A percentile compares a stretch with the other conserved stretches of the same genome.
Evolutionary conservation across 2,113 vertebrate genomes (phyloP).

Genomic region (Anarrhichthys ocellatus): DNA sequence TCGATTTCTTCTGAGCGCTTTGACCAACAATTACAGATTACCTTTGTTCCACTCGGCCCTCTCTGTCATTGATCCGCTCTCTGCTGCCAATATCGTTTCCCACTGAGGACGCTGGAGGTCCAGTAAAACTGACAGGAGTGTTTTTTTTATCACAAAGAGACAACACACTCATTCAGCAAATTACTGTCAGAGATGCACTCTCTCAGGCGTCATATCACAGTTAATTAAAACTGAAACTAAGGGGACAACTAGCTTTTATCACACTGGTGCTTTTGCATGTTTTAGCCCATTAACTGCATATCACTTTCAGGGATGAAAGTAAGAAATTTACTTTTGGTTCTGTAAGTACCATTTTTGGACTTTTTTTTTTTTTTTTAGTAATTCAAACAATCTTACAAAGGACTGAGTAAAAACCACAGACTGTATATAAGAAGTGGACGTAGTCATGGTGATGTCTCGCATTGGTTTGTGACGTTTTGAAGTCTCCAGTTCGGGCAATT

Average conservation of each 20-base stretch:
- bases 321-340: too few relatives aligned
- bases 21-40: slow-evolving; percentile 20
- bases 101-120: slow-evolving; percentile 3
- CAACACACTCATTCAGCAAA: neutral
- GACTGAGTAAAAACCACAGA: too few relatives aligned
- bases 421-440: too few relatives aligned
- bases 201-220: neutral
- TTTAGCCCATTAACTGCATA: neutral
- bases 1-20: too few relatives aligned
- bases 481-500: too few relatives aligned
- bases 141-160: neutral
- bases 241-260: neutral
- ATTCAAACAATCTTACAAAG: too few relatives aligned
- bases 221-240: neutral
- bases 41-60: slow-evolving; percentile 16
- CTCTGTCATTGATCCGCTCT: slow-evolving; percentile 37
- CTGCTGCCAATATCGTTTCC: slow-evolving; percentile 28
- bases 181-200: neutral
- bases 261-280: neutral
- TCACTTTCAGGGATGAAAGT: neutral
- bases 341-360: too few relatives aligned
- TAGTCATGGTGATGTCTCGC: too few relatives aligned
- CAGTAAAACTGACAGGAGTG: slow-evolving; percentile 16
- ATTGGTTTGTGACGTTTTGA: too few relatives aligned
- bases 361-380: too few relatives aligned